These are phyloP conservation scores for Pipistrellus pygmaeus DNA, from an alignment of 2,797 vertebrate genomes.

Conservation along the genomic window DNA sequence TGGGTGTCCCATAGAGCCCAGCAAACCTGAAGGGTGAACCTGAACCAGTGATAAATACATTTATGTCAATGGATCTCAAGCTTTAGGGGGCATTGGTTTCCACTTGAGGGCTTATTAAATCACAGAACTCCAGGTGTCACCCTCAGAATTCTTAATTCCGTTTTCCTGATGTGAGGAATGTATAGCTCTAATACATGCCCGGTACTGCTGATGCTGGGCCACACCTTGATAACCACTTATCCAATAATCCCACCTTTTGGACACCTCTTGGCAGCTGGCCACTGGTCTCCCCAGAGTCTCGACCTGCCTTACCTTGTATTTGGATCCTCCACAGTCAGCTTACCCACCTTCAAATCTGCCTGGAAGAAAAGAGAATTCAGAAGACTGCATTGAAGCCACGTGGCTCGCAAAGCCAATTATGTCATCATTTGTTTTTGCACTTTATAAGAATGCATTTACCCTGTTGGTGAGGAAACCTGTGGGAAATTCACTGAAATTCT, in stretches of 20 bases:
- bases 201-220: background rate
- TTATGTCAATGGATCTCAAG: background rate
- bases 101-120: background rate
- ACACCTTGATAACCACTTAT: background rate
- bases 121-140: background rate
- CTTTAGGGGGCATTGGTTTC: background rate
- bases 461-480: slow-evolving; percentile 11
- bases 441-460: background rate
- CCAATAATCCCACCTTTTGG: background rate
- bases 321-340: background rate
- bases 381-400: background rate
- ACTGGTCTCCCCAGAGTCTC: background rate
- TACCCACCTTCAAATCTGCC: background rate
- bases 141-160: background rate
- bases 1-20: background rate
- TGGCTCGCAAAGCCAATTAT: slow-evolving; percentile 7
- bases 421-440: slow-evolving; percentile 1
- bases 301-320: background rate
- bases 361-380: background rate
- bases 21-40: background rate
- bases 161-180: background rate
- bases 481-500: slow-evolving; percentile 40
- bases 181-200: background rate
- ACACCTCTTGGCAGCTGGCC: background rate
- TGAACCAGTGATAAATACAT: background rate